Base-by-base conservation (phyloP, 1,140 invertebrate genomes). In the Drosophila pachea region DNA sequence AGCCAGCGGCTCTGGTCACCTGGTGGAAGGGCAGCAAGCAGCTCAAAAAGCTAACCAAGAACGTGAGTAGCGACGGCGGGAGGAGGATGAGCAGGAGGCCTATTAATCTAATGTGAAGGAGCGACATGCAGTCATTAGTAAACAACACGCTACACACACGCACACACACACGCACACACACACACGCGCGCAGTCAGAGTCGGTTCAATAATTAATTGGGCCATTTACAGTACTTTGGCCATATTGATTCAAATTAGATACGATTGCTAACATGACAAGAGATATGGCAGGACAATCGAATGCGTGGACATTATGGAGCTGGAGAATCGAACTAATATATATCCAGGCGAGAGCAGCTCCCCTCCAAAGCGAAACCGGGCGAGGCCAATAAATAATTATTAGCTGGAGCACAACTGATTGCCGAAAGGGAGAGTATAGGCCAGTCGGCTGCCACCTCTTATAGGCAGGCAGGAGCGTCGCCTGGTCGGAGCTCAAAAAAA, bases 21-120 rank as follows among this genome's bases (percentile, higher is more conserved):
- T 97, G 95, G 95, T 97, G 95, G 95, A 95, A 95, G 87, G 94
- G 94, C 66, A 95, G 93, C 83, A 92, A 93, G 76, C 94, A 94
- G 86, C 92, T 96, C 40, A 94, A 95, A 89, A 92, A 92, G 87
- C 92, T 94, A 88, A 93, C 93, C 54, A 94, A 95, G 90, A 95
- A 93, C 82, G 94, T 95, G 90, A 95, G 94, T 93, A 78, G 5
- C 42, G 7, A 7, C 5, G n/a, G n/a, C n/a, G n/a, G 22, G 22
- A 3, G 22, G 22, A 22, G 22, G 22, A 3, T 1, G 22, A 22
- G 22, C 1, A 3, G 22, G 22, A 22, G 22, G 22, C 22, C 1
- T 22, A 22, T 22, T 22, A 22, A 22, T 22, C 22, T 22, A 22
- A 22, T 22, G 22, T 22, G 22, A 22, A 22, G 22, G 22, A 55